phyloP scores from a whole-genome alignment of 1,140 invertebrate genomes.

The Drosophila lini region DNA sequence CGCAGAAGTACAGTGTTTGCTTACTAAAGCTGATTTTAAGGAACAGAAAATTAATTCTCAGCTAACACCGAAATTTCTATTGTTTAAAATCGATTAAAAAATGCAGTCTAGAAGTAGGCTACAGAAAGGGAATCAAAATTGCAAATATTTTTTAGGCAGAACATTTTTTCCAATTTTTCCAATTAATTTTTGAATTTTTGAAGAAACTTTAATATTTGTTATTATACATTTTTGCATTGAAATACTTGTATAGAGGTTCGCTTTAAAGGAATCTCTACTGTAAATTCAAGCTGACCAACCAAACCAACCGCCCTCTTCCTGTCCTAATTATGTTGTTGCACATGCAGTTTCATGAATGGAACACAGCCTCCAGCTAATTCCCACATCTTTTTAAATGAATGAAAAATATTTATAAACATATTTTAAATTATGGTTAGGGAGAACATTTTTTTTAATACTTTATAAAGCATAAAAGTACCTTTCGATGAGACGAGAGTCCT shows the following conservation, averaged over 20 bases:
- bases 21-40: not conserved
- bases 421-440: constrained; percentile 9
- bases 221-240: too few relatives aligned
- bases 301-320: constrained; percentile 68
- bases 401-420: constrained; percentile 34
- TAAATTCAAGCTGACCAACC: not conserved
- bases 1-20: constrained; percentile 14
- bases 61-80: too few relatives aligned
- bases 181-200: too few relatives aligned
- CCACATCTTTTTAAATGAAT: constrained; percentile 51
- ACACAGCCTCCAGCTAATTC: constrained; percentile 55
- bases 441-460: not conserved
- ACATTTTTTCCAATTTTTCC: too few relatives aligned
- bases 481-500: too few relatives aligned
- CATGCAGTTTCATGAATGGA: constrained; percentile 76
- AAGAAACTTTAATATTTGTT: too few relatives aligned
- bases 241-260: not conserved
- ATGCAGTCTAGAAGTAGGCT: not conserved
- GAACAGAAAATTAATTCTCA: not conserved
- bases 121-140: not conserved
- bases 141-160: not conserved
- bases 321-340: constrained; percentile 68
- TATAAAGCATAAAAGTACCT: not conserved
- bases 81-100: too few relatives aligned
- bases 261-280: not conserved